These are phyloP conservation scores for Rhorus exstirpatorius DNA, from an alignment of 2,888 invertebrate species.

Conservation along the genomic window DNA sequence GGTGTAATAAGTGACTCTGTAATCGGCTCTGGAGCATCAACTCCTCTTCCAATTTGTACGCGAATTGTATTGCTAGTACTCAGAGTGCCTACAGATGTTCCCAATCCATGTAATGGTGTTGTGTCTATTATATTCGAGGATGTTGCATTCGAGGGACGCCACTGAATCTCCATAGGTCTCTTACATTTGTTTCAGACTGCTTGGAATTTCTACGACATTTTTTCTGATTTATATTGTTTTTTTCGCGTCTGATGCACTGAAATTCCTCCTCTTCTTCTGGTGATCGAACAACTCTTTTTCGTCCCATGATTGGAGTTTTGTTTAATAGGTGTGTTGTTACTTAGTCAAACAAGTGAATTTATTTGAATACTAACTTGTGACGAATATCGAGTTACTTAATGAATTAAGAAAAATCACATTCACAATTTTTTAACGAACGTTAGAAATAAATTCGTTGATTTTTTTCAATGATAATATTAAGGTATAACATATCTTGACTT, in stretches of 20 bases:
- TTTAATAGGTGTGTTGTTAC: background rate
- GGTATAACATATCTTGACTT: no score
- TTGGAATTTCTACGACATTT: background rate
- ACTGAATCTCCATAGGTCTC: background rate
- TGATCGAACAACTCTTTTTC: slow-evolving; percentile 36
- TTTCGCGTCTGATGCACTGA: slow-evolving; percentile 11
- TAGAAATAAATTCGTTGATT: no score
- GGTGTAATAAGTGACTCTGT: background rate
- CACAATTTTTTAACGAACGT: no score
- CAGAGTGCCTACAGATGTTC: background rate
- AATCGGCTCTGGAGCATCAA: background rate
- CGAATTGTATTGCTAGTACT: background rate
- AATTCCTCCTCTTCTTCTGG: slow-evolving; percentile 53
- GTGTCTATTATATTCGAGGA: no score
- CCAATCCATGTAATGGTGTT: no score
- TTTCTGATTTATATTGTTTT: slow-evolving; percentile 6
- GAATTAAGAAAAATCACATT: no score
- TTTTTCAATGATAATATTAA: no score
- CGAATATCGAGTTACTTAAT: no score
- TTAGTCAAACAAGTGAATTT: no score
- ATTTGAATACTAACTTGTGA: no score
- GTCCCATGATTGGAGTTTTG: slow-evolving; percentile 2
- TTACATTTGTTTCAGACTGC: no score
- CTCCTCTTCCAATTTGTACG: background rate
- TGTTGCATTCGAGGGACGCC: no score